Percentiles rank a stretch among this genome's conserved stretches.
These are phyloP conservation scores for Cryptocephalus moraei DNA, from an alignment of 2,888 invertebrate genomes.

Conservation along the genomic window DNA sequence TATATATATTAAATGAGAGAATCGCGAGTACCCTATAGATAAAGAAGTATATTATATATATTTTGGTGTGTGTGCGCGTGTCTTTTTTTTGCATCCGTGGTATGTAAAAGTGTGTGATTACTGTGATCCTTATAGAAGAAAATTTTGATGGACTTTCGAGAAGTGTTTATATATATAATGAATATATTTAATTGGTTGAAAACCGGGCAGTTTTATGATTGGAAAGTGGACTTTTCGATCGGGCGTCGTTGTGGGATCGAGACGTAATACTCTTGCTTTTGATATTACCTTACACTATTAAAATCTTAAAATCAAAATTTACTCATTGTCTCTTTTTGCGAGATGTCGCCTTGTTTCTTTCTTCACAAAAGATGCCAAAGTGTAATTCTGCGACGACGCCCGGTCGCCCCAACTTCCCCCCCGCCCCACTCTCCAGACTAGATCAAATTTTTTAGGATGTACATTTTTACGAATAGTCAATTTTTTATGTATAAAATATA, in stretches of 20 bases:
- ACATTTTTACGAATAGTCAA: slow-evolving; percentile 7
- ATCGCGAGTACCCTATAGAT: slow-evolving; percentile 3
- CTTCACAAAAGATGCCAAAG: slow-evolving; percentile 7
- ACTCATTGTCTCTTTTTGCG: too few species aligned
- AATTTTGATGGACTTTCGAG: slow-evolving; percentile 1
- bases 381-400: slow-evolving; percentile 7
- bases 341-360: slow-evolving; percentile 1
- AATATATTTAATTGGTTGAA: not conserved
- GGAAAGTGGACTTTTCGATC: too few species aligned
- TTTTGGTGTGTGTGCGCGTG: slow-evolving; percentile 1
- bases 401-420: not conserved
- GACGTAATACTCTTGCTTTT: too few species aligned
- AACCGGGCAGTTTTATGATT: not conserved
- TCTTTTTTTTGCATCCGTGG: not conserved
- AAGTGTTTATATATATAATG: slow-evolving; percentile 4
- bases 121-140: slow-evolving; percentile 6
- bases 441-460: slow-evolving; percentile 9
- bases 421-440: slow-evolving; percentile 1
- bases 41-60: not conserved
- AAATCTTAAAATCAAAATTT: too few species aligned
- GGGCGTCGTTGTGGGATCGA: too few species aligned
- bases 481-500: slow-evolving; percentile 4
- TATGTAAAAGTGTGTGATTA: slow-evolving; percentile 2
- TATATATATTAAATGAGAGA: slow-evolving; percentile 6
- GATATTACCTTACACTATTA: too few species aligned